These are phyloP conservation scores for Scalopus aquaticus DNA, from an alignment of 2,113 vertebrate genomes.

Conservation along the genomic window DNA sequence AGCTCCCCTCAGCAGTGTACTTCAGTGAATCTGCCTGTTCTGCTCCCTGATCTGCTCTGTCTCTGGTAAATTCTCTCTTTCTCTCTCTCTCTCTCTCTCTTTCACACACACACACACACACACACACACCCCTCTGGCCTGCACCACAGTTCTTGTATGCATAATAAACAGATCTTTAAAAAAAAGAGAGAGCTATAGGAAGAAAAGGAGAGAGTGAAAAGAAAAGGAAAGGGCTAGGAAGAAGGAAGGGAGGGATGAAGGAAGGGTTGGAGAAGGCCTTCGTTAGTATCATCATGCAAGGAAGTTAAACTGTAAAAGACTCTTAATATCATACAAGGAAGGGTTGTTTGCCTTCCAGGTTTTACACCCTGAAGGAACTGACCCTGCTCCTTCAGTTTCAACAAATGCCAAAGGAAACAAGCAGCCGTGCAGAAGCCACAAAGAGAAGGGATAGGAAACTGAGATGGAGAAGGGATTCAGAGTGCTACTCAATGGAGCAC, in stretches of 20 bases:
- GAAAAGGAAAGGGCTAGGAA: background rate
- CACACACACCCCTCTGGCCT: too few relatives aligned
- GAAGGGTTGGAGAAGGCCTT: rapidly evolving
- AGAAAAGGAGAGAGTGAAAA: background rate
- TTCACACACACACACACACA: too few relatives aligned
- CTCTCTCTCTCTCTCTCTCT: too few relatives aligned
- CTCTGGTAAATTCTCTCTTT: too few relatives aligned
- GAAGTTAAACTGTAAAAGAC: background rate
- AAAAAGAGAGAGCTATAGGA: too few relatives aligned
- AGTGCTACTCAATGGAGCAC: too few relatives aligned
- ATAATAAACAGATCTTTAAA: too few relatives aligned
- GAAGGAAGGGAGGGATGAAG: background rate
- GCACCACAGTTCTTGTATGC: too few relatives aligned
- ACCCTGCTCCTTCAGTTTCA: background rate
- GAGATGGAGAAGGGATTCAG: background rate
- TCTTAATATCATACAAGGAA: background rate
- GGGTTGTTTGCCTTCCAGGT: background rate
- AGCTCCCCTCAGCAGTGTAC: too few relatives aligned
- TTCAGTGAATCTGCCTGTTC: too few relatives aligned
- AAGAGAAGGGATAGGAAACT: background rate
- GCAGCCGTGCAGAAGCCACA: background rate
- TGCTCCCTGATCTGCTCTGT: too few relatives aligned
- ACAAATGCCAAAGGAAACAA: background rate
- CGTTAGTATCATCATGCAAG: background rate
- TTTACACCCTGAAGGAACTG: background rate